A percentile compares a stretch with the other conserved stretches of the same genome.
Conservation (phyloP, 1,140 invertebrate species). For the Heliothis virescens region DNA sequence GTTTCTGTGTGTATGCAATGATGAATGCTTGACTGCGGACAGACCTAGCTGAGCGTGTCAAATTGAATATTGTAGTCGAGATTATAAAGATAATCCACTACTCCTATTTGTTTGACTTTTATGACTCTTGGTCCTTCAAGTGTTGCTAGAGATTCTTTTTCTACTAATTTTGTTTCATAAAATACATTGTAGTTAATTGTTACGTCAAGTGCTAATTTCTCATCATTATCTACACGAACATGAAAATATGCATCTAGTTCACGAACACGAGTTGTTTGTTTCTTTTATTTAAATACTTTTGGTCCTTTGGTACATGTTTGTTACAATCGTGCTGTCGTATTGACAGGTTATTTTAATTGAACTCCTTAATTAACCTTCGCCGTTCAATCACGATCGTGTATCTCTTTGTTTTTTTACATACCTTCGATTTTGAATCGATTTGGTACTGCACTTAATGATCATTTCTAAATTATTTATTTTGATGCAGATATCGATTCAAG, state of each 20-base stretch:
- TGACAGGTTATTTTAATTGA: constrained; percentile 35
- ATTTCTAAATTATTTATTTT: constrained; percentile 6
- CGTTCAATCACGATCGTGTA: constrained; percentile 32
- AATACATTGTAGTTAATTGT: constrained; percentile 1
- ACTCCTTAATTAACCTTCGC: constrained; percentile 11
- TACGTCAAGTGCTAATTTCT: constrained; percentile 3
- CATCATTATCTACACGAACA: constrained; percentile 17
- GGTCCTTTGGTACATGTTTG: constrained; percentile 4
- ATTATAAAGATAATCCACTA: neutral
- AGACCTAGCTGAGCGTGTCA: neutral
- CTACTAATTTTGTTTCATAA: neutral
- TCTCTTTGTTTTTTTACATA: neutral
- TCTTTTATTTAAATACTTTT: neutral
- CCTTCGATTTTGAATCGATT: constrained; percentile 17
- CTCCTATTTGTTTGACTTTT: neutral
- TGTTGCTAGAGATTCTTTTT: no score
- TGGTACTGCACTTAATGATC: neutral
- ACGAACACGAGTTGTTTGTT: constrained; percentile 24
- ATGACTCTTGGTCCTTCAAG: neutral
- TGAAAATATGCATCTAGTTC: constrained; percentile 36
- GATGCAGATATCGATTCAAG: neutral
- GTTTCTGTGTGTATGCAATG: neutral
- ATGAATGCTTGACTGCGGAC: constrained; percentile 12
- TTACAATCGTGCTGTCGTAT: neutral
- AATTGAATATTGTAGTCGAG: constrained; percentile 11